A percentile compares a stretch with the other conserved stretches of the same genome.
Evolutionary conservation across 2,797 vertebrate genomes (phyloP).

Genomic region (Centroberyx gerrardi): DNA sequence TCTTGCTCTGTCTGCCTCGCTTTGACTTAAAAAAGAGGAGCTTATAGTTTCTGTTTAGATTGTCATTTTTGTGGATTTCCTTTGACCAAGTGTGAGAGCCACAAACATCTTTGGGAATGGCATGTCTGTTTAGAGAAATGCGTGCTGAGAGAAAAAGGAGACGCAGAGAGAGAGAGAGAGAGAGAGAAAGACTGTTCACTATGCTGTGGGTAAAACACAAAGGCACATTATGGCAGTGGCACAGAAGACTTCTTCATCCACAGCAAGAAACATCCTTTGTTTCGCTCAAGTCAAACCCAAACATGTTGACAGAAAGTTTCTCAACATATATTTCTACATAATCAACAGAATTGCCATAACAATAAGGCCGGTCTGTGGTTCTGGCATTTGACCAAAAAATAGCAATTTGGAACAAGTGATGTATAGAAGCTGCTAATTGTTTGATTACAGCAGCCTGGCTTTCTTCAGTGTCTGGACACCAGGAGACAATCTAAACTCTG

Average conservation of each 20-base stretch:
- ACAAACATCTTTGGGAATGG: constrained; percentile 62
- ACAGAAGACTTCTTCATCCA: neutral
- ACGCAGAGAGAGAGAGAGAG: neutral
- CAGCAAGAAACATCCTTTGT: constrained; percentile 1
- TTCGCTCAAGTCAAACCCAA: no score
- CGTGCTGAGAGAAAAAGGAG: constrained; percentile 22
- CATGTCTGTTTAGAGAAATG: constrained; percentile 5
- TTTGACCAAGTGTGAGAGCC: constrained; percentile 56
- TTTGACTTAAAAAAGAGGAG: constrained; percentile 8
- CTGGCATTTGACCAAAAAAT: neutral
- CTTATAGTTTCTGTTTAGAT: constrained; percentile 30
- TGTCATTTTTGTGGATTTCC: constrained; percentile 62
- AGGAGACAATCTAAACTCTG: constrained; percentile 5
- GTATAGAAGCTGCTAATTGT: constrained; percentile 3
- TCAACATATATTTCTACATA: neutral
- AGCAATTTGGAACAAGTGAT: neutral
- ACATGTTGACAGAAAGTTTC: no score
- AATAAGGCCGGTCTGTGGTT: neutral
- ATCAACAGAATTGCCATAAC: neutral
- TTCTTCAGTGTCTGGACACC: neutral
- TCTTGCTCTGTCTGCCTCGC: constrained; percentile 4
- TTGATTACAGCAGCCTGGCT: constrained; percentile 22
- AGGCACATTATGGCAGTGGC: neutral
- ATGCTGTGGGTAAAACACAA: neutral
- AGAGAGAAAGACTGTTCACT: neutral